Conservation (phyloP, 1,140 invertebrate genomes). For the Cryptotermes secundus region DNA sequence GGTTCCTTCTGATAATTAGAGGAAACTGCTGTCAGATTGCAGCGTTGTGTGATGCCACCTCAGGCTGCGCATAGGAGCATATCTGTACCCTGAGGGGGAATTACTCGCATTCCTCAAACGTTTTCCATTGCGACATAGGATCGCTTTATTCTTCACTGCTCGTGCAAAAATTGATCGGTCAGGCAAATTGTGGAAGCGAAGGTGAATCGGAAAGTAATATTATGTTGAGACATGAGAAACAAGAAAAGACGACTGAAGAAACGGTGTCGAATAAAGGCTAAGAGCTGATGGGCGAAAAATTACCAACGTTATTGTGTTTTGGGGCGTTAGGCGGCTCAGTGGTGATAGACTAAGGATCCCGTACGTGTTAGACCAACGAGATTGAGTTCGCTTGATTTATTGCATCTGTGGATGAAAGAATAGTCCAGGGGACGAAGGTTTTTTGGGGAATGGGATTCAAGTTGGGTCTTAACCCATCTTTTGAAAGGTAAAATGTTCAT, state of each 20-base stretch:
- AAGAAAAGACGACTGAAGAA: not conserved
- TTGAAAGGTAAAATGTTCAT: not conserved
- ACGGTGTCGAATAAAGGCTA: not conserved
- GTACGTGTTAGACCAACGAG: not conserved
- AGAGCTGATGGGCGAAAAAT: not conserved
- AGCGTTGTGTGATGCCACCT: too few relatives aligned
- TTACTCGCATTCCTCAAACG: too few relatives aligned
- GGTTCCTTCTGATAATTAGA: too few relatives aligned
- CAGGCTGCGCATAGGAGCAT: too few relatives aligned
- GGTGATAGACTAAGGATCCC: not conserved
- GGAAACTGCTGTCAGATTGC: too few relatives aligned
- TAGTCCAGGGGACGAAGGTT: not conserved
- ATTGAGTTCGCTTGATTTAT: constrained; percentile 15
- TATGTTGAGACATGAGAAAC: not conserved
- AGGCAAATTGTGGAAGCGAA: not conserved
- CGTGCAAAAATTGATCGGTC: too few relatives aligned
- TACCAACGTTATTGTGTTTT: not conserved
- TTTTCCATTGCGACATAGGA: too few relatives aligned
- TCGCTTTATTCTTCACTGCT: too few relatives aligned
- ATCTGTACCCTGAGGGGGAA: too few relatives aligned
- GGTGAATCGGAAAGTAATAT: not conserved
- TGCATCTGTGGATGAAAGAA: not conserved
- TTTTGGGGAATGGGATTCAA: not conserved
- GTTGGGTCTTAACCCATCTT: not conserved
- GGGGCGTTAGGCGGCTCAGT: not conserved